Evolutionary conservation across 2,113 vertebrate genomes (phyloP).

Genomic region (Progne subis): DNA sequence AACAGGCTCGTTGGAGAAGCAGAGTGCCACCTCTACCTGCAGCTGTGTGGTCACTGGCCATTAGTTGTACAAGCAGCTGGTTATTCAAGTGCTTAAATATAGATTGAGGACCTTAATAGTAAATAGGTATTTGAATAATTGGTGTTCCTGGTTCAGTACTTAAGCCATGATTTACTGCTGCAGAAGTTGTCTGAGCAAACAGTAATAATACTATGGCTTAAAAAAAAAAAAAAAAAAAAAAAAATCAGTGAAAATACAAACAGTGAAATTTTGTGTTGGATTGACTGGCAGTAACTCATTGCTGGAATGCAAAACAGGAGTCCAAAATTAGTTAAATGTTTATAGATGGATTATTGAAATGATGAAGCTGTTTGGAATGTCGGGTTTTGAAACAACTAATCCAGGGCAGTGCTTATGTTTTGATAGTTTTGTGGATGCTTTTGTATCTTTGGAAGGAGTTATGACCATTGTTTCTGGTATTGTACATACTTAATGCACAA

Average conservation of each 20-base stretch:
- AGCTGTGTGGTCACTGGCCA: not conserved
- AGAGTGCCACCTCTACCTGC: not conserved
- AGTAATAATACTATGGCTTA: not conserved
- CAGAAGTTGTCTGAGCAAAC: not conserved
- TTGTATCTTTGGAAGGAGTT: constrained; percentile 50
- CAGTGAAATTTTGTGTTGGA: not conserved
- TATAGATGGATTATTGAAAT: constrained; percentile 33
- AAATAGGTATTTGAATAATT: not conserved
- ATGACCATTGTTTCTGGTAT: constrained; percentile 52
- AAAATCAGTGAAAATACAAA: not conserved
- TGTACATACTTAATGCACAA: constrained; percentile 23
- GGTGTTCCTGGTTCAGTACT: not conserved
- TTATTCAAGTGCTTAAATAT: constrained; percentile 18
- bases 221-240: not conserved
- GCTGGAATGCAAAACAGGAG: constrained; percentile 21
- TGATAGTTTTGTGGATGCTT: constrained; percentile 24
- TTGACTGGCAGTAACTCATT: not conserved
- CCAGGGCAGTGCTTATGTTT: constrained; percentile 21
- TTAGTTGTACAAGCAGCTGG: not conserved
- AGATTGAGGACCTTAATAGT: not conserved
- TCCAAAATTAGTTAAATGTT: constrained; percentile 35
- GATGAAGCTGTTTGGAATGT: constrained; percentile 45
- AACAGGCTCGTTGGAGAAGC: not conserved
- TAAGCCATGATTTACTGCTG: not conserved
- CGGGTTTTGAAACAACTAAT: constrained; percentile 18